Conservation (phyloP, 2,888 invertebrate genomes). For the Eupithecia dodoneata region DNA sequence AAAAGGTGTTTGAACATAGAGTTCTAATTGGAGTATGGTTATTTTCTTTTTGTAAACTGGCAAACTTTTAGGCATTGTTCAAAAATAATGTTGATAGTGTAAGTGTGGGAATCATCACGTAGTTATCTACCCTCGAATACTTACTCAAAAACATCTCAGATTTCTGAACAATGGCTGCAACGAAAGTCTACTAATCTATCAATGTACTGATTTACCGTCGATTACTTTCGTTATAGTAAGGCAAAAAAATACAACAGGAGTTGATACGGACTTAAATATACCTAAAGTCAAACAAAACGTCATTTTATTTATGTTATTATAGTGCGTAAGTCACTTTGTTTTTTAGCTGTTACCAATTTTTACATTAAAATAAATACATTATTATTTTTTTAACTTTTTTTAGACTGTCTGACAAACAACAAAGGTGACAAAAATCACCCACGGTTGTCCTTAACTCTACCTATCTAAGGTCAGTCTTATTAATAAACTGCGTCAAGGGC, state of each 20-base stretch:
- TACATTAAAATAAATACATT: background rate
- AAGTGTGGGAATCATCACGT: too few species aligned
- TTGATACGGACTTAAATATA: background rate
- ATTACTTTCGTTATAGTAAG: too few species aligned
- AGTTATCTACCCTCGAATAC: too few species aligned
- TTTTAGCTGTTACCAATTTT: background rate
- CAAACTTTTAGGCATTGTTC: too few species aligned
- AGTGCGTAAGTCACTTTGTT: background rate
- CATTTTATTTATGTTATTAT: too few species aligned
- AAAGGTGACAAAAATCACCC: conserved; percentile 7
- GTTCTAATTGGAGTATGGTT: background rate
- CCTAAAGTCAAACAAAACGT: too few species aligned
- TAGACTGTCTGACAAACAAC: background rate
- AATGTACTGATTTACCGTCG: too few species aligned
- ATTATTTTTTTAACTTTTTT: background rate
- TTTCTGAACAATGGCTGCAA: too few species aligned
- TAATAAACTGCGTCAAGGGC: conserved; percentile 21
- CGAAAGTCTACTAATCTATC: too few species aligned
- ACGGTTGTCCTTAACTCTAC: conserved; percentile 28
- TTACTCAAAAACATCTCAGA: too few species aligned
- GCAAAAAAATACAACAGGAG: background rate
- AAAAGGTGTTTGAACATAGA: background rate
- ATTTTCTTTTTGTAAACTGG: background rate
- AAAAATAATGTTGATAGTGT: too few species aligned
- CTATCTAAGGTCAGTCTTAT: conserved; percentile 25